Conservation (phyloP, 2,113 vertebrate species). For the Python bivittatus region DNA sequence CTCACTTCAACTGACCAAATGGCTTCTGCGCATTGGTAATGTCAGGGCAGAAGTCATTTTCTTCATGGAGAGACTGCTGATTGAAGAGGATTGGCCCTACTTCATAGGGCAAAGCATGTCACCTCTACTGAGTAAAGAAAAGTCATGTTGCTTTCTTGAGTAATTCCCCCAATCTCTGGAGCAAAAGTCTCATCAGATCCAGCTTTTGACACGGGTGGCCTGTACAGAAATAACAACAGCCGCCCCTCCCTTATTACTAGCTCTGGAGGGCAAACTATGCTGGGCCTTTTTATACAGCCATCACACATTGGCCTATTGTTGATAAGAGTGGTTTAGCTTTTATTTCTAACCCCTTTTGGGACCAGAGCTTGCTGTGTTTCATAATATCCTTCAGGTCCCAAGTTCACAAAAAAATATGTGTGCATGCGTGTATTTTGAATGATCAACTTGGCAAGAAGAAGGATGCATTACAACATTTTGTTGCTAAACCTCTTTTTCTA, state of each 20-base stretch:
- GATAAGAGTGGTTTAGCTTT: not conserved
- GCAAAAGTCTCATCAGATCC: not conserved
- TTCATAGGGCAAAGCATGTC: not conserved
- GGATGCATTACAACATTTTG: not conserved
- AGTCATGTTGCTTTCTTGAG: not conserved
- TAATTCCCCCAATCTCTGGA: not conserved
- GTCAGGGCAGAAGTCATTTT: not conserved
- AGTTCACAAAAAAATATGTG: not conserved
- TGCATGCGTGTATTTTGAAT: too few species aligned
- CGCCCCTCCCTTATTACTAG: not conserved
- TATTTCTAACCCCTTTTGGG: not conserved
- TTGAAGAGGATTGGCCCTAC: not conserved
- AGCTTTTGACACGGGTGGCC: not conserved
- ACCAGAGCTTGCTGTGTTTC: not conserved
- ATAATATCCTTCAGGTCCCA: not conserved
- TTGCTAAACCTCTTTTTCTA: not conserved
- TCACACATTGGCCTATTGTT: not conserved
- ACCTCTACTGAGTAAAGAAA: not conserved
- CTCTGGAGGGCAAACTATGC: not conserved
- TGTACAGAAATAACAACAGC: not conserved
- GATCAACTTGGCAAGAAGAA: not conserved
- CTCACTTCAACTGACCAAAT: not conserved
- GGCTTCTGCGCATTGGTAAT: not conserved
- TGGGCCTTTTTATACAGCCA: not conserved
- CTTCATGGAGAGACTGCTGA: not conserved